Percentiles rank a stretch among this genome's conserved stretches.
Evolutionary conservation across 2,888 invertebrate species (phyloP).

Genomic region (Odiellus spinosus): DNA sequence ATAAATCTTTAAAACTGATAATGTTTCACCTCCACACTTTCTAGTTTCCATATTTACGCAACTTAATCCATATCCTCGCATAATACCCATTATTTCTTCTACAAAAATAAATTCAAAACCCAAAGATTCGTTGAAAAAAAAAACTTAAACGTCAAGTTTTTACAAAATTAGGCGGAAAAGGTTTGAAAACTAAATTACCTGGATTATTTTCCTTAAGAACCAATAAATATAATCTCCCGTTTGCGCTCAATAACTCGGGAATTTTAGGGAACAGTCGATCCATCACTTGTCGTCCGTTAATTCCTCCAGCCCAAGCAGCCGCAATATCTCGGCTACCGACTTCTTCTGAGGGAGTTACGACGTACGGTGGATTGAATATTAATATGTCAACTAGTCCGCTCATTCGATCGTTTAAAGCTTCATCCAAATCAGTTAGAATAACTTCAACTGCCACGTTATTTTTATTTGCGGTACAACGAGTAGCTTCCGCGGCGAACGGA

Average conservation of each 20-base stretch:
- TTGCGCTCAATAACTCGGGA: constrained; percentile 48
- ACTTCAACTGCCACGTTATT: constrained; percentile 44
- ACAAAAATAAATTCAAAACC: too few species aligned
- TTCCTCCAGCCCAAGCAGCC: constrained; percentile 38
- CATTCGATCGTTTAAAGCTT: constrained; percentile 31
- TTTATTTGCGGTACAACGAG: constrained; percentile 47
- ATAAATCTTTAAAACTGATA: too few species aligned
- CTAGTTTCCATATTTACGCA: too few species aligned
- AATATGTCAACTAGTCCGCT: constrained; percentile 58
- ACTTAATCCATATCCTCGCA: too few species aligned
- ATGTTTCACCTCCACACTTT: too few species aligned
- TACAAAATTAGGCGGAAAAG: too few species aligned
- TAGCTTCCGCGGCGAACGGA: constrained; percentile 53
- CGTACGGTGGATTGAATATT: constrained; percentile 96
- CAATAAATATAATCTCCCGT: constrained; percentile 72
- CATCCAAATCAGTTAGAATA: constrained; percentile 30
- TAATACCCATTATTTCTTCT: too few species aligned
- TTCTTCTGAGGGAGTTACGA: constrained; percentile 65
- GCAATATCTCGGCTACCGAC: constrained; percentile 32
- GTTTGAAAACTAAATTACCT: too few species aligned
- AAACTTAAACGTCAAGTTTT: too few species aligned
- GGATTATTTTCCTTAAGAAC: constrained; percentile 78
- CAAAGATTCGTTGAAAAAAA: too few species aligned
- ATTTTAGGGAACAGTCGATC: constrained; percentile 48
- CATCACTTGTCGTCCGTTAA: constrained; percentile 44